Conservation (phyloP, 1,140 invertebrate genomes). For the Zophobas morio region DNA sequence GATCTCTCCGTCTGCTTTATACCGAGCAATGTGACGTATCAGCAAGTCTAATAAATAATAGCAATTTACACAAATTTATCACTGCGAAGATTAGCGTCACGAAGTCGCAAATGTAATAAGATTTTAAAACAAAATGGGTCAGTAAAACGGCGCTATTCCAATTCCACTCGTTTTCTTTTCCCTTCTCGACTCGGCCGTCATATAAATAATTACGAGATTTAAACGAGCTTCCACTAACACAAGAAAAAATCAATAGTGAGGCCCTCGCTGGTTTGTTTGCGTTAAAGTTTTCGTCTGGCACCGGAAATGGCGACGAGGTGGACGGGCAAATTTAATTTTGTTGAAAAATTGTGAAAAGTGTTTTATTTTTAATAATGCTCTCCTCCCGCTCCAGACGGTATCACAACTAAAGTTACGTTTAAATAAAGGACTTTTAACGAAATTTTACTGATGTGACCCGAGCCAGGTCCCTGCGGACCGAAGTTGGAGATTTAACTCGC, state of each 20-base stretch:
- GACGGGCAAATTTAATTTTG: constrained; percentile 10
- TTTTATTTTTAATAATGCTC: constrained; percentile 12
- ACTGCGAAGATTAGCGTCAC: neutral
- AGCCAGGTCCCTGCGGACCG: constrained; percentile 4
- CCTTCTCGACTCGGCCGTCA: neutral
- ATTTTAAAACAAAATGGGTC: constrained; percentile 3
- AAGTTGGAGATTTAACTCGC: constrained; percentile 31
- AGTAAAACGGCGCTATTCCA: constrained; percentile 1
- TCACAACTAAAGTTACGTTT: constrained; percentile 17
- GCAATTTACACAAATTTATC: constrained; percentile 31
- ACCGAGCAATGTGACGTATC: constrained; percentile 6
- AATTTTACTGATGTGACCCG: constrained; percentile 26
- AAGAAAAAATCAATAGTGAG: constrained; percentile 10
- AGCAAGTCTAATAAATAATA: constrained; percentile 16
- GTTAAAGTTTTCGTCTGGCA: constrained; percentile 4
- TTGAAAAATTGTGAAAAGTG: constrained; percentile 31
- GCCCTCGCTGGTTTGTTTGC: constrained; percentile 7
- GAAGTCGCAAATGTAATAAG: constrained; percentile 7
- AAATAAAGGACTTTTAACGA: constrained; percentile 34
- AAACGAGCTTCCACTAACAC: neutral
- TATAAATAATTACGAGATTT: constrained; percentile 18
- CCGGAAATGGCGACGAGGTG: neutral
- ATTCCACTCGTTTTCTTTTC: neutral
- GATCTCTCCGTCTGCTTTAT: neutral
- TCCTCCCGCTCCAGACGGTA: neutral